phyloP scores from a whole-genome alignment of 2,113 vertebrate genomes.

The Phalacrocorax pelagicus region DNA sequence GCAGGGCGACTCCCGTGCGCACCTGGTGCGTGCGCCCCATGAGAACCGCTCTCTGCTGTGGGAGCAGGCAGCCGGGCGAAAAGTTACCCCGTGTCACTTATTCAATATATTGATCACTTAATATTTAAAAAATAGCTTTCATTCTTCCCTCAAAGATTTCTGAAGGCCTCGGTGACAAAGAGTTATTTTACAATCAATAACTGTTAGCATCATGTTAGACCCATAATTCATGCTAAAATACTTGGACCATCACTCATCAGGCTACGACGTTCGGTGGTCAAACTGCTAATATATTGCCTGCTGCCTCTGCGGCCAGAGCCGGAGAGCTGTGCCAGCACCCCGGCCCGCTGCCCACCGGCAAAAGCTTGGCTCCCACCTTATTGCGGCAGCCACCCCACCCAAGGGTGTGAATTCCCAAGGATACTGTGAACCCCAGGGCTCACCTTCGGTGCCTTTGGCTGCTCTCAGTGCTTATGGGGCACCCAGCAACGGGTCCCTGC shows the following conservation, averaged over 20 bases:
- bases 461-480: not conserved
- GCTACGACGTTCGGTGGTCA: not conserved
- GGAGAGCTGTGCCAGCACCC: no score
- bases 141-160: conserved; percentile 4
- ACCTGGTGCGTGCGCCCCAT: rapidly evolving
- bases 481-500: rapidly evolving
- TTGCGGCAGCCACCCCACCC: not conserved
- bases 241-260: conserved; percentile 20
- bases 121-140: not conserved
- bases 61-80: not conserved
- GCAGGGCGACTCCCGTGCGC: rapidly evolving
- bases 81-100: not conserved
- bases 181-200: conserved; percentile 70
- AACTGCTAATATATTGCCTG: not conserved
- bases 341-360: not conserved
- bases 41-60: not conserved
- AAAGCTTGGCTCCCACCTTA: not conserved
- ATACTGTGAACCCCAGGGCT: not conserved
- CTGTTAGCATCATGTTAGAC: conserved; percentile 66
- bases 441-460: not conserved
- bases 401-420: not conserved
- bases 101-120: not conserved
- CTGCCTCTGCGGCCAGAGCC: not conserved
- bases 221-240: conserved; percentile 70
- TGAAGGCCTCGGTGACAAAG: conserved; percentile 58